Evolutionary conservation across 2,797 vertebrate genomes (phyloP).

Genomic region (Australoheros facetus): DNA sequence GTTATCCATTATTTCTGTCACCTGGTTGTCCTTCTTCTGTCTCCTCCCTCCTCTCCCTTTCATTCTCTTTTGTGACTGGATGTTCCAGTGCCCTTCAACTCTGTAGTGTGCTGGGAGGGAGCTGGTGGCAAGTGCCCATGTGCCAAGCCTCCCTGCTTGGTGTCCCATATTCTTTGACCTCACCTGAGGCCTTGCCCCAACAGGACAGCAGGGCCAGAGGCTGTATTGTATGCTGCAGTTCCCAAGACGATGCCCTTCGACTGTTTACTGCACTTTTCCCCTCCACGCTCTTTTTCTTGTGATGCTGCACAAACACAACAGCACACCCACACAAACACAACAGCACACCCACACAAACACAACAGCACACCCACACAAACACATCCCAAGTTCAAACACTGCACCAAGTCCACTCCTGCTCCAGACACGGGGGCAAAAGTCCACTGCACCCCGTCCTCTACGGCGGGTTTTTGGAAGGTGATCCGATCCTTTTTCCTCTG

Average conservation of each 20-base stretch:
- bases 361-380: constrained; percentile 42
- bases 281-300: constrained; percentile 16
- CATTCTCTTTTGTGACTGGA: constrained; percentile 41
- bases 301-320: constrained; percentile 34
- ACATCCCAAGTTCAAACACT: constrained; percentile 52
- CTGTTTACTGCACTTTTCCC: constrained; percentile 27
- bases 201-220: constrained; percentile 57
- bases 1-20: constrained; percentile 77
- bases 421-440: constrained; percentile 62
- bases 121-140: constrained; percentile 64
- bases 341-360: constrained; percentile 41
- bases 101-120: constrained; percentile 60
- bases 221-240: constrained; percentile 30
- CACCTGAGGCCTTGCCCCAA: constrained; percentile 65
- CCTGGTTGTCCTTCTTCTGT: constrained; percentile 67
- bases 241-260: constrained; percentile 52
- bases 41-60: constrained; percentile 32
- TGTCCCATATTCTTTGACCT: constrained; percentile 72
- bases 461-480: constrained; percentile 82
- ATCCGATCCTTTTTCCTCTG: constrained; percentile 71
- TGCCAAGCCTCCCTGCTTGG: constrained; percentile 74
- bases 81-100: constrained; percentile 78
- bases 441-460: constrained; percentile 74
- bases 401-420: constrained; percentile 41
- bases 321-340: constrained; percentile 41